These are phyloP conservation scores for Strigops habroptila DNA, from an alignment of 2,113 vertebrate species.

Conservation along the genomic window DNA sequence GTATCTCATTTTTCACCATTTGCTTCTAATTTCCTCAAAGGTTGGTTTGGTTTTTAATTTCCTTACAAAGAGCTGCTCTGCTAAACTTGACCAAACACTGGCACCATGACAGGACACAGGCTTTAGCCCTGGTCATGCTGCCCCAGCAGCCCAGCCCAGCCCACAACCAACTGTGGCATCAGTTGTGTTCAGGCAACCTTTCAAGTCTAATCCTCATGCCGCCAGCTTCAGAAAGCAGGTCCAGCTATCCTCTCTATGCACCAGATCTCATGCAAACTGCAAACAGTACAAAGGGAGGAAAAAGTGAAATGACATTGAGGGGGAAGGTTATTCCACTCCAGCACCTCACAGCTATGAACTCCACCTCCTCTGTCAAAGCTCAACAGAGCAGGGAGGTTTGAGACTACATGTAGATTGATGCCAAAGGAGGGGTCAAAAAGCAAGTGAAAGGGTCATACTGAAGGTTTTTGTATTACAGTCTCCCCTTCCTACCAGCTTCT, in stretches of 20 bases:
- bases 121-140: fast-evolving
- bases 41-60: background rate
- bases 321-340: background rate
- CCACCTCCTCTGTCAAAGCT: background rate
- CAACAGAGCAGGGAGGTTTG: background rate
- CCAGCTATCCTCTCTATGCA: background rate
- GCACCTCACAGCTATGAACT: background rate
- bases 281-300: background rate
- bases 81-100: background rate
- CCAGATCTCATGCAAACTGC: background rate
- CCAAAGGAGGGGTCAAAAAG: background rate
- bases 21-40: background rate
- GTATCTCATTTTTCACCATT: background rate
- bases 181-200: background rate
- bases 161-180: fast-evolving
- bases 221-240: background rate
- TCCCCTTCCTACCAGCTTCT: background rate
- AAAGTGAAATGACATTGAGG: background rate
- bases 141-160: background rate
- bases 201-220: background rate
- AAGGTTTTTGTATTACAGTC: background rate
- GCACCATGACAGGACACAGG: fast-evolving
- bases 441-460: background rate
- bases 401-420: background rate
- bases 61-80: background rate